Conservation (phyloP, 2,113 vertebrate species). For the Fregetta grallaria region DNA sequence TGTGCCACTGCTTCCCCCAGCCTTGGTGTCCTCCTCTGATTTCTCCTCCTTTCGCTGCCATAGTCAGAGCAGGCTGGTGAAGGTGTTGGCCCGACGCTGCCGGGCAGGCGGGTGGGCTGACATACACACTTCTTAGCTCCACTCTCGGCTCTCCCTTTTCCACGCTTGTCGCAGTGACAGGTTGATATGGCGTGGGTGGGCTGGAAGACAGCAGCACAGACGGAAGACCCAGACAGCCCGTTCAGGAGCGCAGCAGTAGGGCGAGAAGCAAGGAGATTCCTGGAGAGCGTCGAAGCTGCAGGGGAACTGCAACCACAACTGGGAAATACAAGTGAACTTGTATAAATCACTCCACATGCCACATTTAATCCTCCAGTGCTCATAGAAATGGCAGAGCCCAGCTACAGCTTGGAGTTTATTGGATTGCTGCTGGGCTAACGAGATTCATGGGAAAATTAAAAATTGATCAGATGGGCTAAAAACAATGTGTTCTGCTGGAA, state of each 20-base stretch:
- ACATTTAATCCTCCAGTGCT: not conserved
- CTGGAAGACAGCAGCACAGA: not conserved
- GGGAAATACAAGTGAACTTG: constrained; percentile 19
- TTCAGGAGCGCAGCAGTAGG: not conserved
- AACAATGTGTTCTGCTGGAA: constrained; percentile 26
- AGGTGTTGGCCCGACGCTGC: accelerated
- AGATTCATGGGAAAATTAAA: constrained; percentile 55
- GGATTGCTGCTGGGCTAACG: constrained; percentile 42
- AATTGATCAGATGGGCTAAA: constrained; percentile 42
- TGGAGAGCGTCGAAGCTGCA: not conserved
- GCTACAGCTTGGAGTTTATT: constrained; percentile 5
- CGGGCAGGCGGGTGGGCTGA: not conserved
- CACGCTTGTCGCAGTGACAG: accelerated
- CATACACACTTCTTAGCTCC: not conserved
- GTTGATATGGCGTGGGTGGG: not conserved
- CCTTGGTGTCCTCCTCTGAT: not conserved
- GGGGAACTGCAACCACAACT: constrained; percentile 1
- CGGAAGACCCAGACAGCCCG: not conserved
- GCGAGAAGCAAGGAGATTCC: not conserved
- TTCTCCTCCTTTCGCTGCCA: not conserved
- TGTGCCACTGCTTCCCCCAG: not conserved
- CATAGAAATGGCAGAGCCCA: not conserved
- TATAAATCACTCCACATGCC: constrained; percentile 1
- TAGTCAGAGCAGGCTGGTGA: not conserved
- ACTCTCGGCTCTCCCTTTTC: not conserved